Base-by-base conservation (phyloP, 2,888 invertebrate genomes). In the Platynereis dumerilii region DNA sequence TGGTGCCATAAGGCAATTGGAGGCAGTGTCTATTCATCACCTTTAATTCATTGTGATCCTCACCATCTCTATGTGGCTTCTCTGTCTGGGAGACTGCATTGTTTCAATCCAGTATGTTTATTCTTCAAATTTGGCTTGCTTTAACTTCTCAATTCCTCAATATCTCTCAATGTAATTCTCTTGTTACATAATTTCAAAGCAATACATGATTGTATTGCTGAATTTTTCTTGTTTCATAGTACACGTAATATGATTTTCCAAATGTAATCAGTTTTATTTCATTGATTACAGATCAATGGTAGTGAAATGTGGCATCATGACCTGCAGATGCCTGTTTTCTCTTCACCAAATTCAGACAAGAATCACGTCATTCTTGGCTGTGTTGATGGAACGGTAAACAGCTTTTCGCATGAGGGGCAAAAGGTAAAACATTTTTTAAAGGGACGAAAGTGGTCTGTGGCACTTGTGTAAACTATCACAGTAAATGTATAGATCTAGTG, bases 241-340 rank as follows among this genome's bases (percentile, higher is more conserved):
- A 12, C 17, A 42, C 42, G 17, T 12, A 42, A 42, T 42, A n/a
- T n/a, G n/a, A n/a, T n/a, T n/a, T n/a, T n/a, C n/a, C n/a, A n/a
- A n/a, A 42, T 42, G 42, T 42, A 12, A 7, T 27, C 10, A 55
- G 20, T 22, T 7, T 7, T 12, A 22, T n/a, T 52, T 52, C 22
- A 22, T 64, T 44, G 59, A 52, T 69, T 72, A 64, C 83, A 87
- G 71, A 78, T 81, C 45, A 82, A 80, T 15, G 89, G 91, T 0
- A 76, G 78, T 2, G 73, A 87, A 22, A 60, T 84, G 34, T 92
- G 92, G 92, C 86, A 84, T 26, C 85, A 85, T 53, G 81, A 87
- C 63, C 82, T 89, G 2, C 78, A 78, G 61, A 87, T 88, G 75
- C 90, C 92, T 0, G 83, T 92, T 27, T 91, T 92, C 80, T 88